phyloP scores from a whole-genome alignment of 53 echinoderm and acorn worm species.

The Holothuria scabra region DNA sequence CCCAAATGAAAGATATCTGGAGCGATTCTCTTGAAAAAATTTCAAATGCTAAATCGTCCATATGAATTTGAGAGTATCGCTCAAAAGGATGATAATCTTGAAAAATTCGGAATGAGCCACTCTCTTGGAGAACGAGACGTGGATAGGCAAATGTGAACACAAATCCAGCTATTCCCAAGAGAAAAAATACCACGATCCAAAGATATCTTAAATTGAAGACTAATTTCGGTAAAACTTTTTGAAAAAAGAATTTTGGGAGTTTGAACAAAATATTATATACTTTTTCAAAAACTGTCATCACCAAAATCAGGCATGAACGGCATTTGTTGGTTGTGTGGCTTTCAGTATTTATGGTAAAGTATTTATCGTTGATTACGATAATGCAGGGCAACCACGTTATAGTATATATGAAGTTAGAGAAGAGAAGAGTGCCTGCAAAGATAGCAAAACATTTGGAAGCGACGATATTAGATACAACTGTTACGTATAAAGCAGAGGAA shows the following conservation, averaged over 20 bases:
- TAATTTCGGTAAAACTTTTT: slow-evolving; percentile 54
- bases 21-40: slow-evolving; percentile 41
- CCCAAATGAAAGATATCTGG: slow-evolving; percentile 67
- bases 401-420: slow-evolving; percentile 80
- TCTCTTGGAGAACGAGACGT: slow-evolving; percentile 59
- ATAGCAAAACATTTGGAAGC: slow-evolving; percentile 85
- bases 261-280: not conserved
- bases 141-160: slow-evolving; percentile 72
- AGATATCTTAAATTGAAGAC: slow-evolving; percentile 68
- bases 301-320: not conserved
- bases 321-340: not conserved
- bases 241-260: slow-evolving; percentile 37
- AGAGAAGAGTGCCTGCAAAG: slow-evolving; percentile 77
- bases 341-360: not conserved
- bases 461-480: slow-evolving; percentile 75
- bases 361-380: slow-evolving; percentile 73
- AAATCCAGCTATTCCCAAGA: slow-evolving; percentile 68
- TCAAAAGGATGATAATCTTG: slow-evolving; percentile 68
- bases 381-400: slow-evolving; percentile 87
- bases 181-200: slow-evolving; percentile 73
- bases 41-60: slow-evolving; percentile 64
- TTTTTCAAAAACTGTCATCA: not conserved
- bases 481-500: slow-evolving; percentile 70
- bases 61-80: slow-evolving; percentile 58
- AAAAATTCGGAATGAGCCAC: slow-evolving; percentile 78